Evolutionary conservation across 2,113 vertebrate species (phyloP).

Genomic region (Mirza zaza): DNA sequence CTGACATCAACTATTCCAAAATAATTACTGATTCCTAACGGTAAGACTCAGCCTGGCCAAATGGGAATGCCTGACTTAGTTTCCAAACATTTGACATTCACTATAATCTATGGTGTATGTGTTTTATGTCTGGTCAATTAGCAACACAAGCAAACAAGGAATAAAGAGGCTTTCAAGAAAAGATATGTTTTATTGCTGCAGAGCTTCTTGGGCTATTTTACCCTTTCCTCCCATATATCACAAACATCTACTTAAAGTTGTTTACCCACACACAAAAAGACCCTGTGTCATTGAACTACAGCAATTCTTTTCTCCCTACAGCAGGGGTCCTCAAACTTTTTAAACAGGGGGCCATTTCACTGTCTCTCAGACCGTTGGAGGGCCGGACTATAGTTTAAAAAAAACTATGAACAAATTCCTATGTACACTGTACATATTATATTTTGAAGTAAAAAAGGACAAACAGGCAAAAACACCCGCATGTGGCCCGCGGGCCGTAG

Average conservation of each 20-base stretch:
- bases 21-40: background rate
- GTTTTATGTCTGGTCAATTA: slow-evolving; percentile 29
- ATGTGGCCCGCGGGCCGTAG: too few relatives aligned
- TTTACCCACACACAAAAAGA: background rate
- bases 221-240: background rate
- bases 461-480: too few relatives aligned
- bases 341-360: too few relatives aligned
- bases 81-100: slow-evolving; percentile 35
- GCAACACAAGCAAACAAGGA: background rate
- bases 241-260: background rate
- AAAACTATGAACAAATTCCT: too few relatives aligned
- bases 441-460: too few relatives aligned
- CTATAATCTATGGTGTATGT: background rate
- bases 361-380: too few relatives aligned
- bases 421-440: too few relatives aligned
- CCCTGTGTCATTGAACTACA: background rate
- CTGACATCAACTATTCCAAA: slow-evolving; percentile 32
- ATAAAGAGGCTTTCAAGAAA: background rate
- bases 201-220: background rate
- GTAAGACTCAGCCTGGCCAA: background rate
- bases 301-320: background rate
- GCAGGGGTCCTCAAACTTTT: too few relatives aligned
- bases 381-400: too few relatives aligned
- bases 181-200: background rate
- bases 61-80: background rate